These are phyloP conservation scores for Falco biarmicus DNA, from an alignment of 2,797 vertebrate genomes.

Conservation along the genomic window DNA sequence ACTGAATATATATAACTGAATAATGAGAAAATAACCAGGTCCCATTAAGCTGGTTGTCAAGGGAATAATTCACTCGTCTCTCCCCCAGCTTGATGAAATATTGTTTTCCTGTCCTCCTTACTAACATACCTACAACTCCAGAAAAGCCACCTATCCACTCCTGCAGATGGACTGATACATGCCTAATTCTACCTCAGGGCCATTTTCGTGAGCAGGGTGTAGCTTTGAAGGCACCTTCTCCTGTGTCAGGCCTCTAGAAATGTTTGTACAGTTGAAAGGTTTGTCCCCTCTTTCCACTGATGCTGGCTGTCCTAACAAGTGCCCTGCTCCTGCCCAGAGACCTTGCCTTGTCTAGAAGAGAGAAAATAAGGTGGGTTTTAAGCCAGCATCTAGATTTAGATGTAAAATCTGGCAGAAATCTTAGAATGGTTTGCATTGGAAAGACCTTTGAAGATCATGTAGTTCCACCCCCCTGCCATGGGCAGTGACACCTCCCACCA, in stretches of 20 bases:
- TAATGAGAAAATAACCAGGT: not conserved
- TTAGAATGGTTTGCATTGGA: too few relatives aligned
- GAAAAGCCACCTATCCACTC: not conserved
- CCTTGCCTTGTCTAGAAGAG: not conserved
- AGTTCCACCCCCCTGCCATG: too few relatives aligned
- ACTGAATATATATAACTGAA: not conserved
- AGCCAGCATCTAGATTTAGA: not conserved
- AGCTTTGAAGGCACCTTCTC: not conserved
- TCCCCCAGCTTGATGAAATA: not conserved
- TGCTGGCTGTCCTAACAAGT: not conserved
- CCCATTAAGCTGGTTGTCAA: not conserved
- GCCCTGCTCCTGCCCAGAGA: not conserved
- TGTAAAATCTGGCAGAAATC: not conserved
- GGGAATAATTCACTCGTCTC: not conserved
- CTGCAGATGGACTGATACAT: not conserved
- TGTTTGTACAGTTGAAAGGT: not conserved
- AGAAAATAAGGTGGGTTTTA: not conserved
- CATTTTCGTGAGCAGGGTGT: not conserved
- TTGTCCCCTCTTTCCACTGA: not conserved
- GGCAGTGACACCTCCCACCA: too few relatives aligned
- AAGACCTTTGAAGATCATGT: too few relatives aligned
- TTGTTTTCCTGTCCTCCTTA: not conserved
- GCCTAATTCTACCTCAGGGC: not conserved
- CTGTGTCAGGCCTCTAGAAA: not conserved
- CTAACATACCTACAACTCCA: not conserved